Evolutionary conservation across 1,140 invertebrate genomes (phyloP).

Genomic region (Psix sp.): DNA sequence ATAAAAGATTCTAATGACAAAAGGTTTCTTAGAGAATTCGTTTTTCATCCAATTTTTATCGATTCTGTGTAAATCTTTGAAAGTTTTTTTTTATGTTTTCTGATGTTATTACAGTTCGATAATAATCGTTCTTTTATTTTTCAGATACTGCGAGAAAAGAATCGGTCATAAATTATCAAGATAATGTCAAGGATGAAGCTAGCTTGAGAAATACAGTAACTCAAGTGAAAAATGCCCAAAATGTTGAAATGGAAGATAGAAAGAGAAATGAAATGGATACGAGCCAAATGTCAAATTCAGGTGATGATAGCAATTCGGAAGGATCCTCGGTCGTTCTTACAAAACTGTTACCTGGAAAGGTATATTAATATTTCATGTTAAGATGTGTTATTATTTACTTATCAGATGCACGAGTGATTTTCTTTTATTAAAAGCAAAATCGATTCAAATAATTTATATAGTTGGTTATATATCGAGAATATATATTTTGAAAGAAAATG

Average conservation of each 20-base stretch:
- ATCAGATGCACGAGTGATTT: background rate
- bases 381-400: background rate
- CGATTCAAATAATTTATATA: no score
- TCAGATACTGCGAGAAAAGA: constrained; percentile 62
- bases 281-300: constrained; percentile 79
- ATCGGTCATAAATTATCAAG: constrained; percentile 40
- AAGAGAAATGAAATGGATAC: constrained; percentile 77
- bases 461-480: no score
- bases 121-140: no score
- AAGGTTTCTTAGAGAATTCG: no score
- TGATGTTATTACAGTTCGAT: no score
- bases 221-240: constrained; percentile 50
- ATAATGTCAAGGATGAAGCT: constrained; percentile 52
- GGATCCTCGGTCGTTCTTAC: constrained; percentile 81
- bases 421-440: no score
- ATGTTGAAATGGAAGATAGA: constrained; percentile 60
- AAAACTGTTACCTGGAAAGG: constrained; percentile 83
- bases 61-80: no score
- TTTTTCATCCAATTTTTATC: no score
- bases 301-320: constrained; percentile 76
- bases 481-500: no score
- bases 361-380: constrained; percentile 6
- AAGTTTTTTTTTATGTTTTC: no score
- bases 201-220: constrained; percentile 8
- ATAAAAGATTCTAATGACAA: no score